Conservation (phyloP, 2,888 invertebrate genomes). For the Miltochrista miniata region DNA sequence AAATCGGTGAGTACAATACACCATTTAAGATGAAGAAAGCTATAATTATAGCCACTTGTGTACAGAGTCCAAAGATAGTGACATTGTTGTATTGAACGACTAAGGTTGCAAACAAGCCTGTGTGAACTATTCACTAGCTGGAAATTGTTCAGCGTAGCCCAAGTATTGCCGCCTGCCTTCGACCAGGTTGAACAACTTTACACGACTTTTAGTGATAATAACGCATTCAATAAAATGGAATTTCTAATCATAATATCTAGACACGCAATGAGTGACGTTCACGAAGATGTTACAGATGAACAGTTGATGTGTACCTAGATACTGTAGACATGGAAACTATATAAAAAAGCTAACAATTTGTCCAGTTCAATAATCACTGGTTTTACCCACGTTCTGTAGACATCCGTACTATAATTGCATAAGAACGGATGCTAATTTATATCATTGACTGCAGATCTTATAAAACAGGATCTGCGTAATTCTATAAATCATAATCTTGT, state of each 20-base stretch:
- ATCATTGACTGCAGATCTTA: constrained; percentile 13
- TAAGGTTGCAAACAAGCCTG: background rate
- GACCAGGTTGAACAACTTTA: constrained; percentile 8
- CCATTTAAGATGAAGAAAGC: background rate
- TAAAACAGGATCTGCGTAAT: constrained; percentile 27
- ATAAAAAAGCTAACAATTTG: constrained; percentile 22
- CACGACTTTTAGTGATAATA: no score
- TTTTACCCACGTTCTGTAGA: constrained; percentile 62
- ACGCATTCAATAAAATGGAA: no score
- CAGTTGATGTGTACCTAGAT: constrained; percentile 32
- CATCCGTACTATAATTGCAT: constrained; percentile 25
- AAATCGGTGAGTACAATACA: no score
- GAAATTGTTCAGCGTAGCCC: no score
- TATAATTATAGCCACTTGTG: no score
- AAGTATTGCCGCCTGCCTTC: background rate
- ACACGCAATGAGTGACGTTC: constrained; percentile 59
- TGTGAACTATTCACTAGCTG: no score
- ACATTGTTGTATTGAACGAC: constrained; percentile 2
- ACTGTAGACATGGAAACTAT: constrained; percentile 27
- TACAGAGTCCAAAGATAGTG: background rate
- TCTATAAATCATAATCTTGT: constrained; percentile 15
- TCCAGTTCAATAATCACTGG: constrained; percentile 44
- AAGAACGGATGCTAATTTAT: constrained; percentile 16
- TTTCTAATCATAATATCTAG: constrained; percentile 14
- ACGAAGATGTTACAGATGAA: constrained; percentile 23